Conservation (phyloP, 2,888 invertebrate species). For the Diadegma fenestrale region DNA sequence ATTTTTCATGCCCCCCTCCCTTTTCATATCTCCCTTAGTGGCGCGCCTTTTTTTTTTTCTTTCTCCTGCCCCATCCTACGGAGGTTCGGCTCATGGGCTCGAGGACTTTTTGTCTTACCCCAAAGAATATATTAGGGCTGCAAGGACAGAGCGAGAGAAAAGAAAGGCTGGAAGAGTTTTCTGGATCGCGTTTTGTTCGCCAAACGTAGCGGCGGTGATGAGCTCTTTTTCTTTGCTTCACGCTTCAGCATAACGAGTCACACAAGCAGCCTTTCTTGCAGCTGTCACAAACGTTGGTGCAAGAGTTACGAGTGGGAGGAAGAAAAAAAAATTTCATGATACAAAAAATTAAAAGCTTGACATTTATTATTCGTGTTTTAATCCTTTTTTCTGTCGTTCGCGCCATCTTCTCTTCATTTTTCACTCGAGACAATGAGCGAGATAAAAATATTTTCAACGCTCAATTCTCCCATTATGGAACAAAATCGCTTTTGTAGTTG, state of each 20-base stretch:
- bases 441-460: not conserved
- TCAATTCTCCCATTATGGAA: not conserved
- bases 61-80: slow-evolving; percentile 13
- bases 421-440: not conserved
- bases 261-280: slow-evolving; percentile 60
- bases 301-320: slow-evolving; percentile 47
- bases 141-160: slow-evolving; percentile 1
- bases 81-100: slow-evolving; percentile 23
- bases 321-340: slow-evolving; percentile 6
- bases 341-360: slow-evolving; percentile 20
- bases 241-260: slow-evolving; percentile 33
- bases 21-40: slow-evolving; percentile 4
- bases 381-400: not conserved
- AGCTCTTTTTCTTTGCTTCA: slow-evolving; percentile 4
- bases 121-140: slow-evolving; percentile 26
- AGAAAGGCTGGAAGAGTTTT: slow-evolving; percentile 34
- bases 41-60: slow-evolving; percentile 28
- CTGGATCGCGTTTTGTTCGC: slow-evolving; percentile 6
- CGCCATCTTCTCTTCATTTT: not conserved
- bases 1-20: slow-evolving; percentile 53
- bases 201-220: slow-evolving; percentile 58
- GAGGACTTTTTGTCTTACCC: slow-evolving; percentile 41
- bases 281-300: slow-evolving; percentile 42
- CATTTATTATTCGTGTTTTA: slow-evolving; percentile 27
- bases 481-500: not conserved